Percentiles rank a stretch among this genome's conserved stretches.
Evolutionary conservation across 2,797 vertebrate genomes (phyloP).

Genomic region (Esox lucius): DNA sequence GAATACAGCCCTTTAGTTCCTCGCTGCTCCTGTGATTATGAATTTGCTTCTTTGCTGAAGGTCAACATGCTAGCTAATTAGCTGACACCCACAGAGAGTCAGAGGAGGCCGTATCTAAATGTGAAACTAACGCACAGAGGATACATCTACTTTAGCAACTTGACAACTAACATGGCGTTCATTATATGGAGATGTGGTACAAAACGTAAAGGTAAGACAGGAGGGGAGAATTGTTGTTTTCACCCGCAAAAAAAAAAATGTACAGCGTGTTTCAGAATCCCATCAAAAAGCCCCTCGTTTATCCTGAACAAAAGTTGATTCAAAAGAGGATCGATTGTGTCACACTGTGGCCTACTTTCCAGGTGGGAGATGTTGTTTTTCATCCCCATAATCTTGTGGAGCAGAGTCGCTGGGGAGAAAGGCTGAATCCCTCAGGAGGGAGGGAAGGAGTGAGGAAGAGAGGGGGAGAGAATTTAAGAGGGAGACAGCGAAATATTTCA

Average conservation of each 20-base stretch:
- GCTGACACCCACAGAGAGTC: neutral
- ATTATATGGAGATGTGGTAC: neutral
- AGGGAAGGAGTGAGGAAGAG: slow-evolving; percentile 19
- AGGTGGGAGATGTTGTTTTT: slow-evolving; percentile 68
- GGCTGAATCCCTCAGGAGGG: slow-evolving; percentile 45
- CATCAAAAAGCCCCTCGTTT: slow-evolving; percentile 14
- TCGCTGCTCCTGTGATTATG: neutral
- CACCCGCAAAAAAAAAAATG: slow-evolving; percentile 20
- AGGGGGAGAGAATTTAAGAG: neutral
- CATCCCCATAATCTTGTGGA: slow-evolving; percentile 61
- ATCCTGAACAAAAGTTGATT: slow-evolving; percentile 49
- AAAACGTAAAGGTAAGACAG: neutral
- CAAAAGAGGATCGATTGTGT: slow-evolving; percentile 46
- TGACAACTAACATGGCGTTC: neutral
- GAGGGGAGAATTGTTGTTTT: slow-evolving; percentile 23
- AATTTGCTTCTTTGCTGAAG: neutral
- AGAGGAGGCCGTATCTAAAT: neutral
- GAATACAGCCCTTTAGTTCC: neutral
- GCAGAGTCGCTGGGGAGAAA: slow-evolving; percentile 59
- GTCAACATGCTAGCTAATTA: slow-evolving; percentile 15
- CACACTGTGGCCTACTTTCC: slow-evolving; percentile 70
- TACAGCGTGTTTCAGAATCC: neutral
- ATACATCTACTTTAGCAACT: too few species aligned
- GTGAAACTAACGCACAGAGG: too few species aligned
- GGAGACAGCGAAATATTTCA: slow-evolving; percentile 35